A percentile compares a stretch with the other conserved stretches of the same genome.
Evolutionary conservation across 2,797 vertebrate species (phyloP).

Genomic region (Sorex maritimensis): DNA sequence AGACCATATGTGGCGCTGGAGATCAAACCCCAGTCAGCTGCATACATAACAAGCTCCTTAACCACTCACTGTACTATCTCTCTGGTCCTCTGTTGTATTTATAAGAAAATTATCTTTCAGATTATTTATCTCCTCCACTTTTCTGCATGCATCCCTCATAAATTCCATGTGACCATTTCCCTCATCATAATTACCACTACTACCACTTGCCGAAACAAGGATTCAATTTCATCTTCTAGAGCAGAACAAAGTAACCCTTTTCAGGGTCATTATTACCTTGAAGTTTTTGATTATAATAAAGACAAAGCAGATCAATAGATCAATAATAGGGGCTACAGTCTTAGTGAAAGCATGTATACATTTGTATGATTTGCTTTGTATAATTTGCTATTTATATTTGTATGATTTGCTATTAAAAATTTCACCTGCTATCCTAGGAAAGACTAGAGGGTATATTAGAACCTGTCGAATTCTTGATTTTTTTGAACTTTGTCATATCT

Average conservation of each 20-base stretch:
- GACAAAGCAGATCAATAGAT: not conserved
- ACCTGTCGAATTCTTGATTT: conserved; percentile 6
- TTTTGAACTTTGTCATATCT: conserved; percentile 22
- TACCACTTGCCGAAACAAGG: not conserved
- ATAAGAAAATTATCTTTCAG: conserved; percentile 3
- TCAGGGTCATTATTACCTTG: not conserved
- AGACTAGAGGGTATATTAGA: conserved; percentile 4
- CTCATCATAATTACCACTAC: not conserved
- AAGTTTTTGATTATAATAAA: conserved; percentile 27
- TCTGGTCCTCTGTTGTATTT: not conserved
- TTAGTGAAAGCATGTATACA: not conserved
- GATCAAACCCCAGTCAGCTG: too few species aligned
- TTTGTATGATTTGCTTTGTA: conserved; percentile 11
- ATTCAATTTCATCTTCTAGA: conserved; percentile 21
- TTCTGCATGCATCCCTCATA: not conserved
- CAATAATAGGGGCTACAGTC: not conserved
- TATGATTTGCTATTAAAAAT: conserved; percentile 9
- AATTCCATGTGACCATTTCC: not conserved
- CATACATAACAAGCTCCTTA: too few species aligned
- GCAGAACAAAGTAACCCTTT: conserved; percentile 7
- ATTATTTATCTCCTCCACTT: not conserved
- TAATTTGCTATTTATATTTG: not conserved
- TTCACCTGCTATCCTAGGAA: not conserved
- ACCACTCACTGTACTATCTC: too few species aligned
- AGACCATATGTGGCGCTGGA: too few species aligned